phyloP scores from a whole-genome alignment of 2,888 invertebrate genomes.

The Nasonia oneida region DNA sequence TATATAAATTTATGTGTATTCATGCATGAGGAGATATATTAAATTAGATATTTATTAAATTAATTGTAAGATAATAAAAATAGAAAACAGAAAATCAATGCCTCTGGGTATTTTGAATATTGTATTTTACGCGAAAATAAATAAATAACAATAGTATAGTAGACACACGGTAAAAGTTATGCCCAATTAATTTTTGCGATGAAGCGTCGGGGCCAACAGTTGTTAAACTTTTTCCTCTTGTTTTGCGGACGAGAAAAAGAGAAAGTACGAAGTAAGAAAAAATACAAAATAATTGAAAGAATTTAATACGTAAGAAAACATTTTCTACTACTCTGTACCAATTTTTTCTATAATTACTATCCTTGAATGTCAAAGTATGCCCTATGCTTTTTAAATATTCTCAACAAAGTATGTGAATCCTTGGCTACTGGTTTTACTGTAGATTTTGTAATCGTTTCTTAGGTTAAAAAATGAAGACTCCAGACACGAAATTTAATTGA shows the following conservation, averaged over 20 bases:
- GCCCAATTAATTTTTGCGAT: background rate
- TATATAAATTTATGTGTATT: slow-evolving; percentile 34
- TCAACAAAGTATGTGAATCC: background rate
- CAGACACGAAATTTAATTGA: background rate
- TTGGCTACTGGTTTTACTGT: background rate
- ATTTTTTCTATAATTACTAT: slow-evolving; percentile 7
- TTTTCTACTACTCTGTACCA: slow-evolving; percentile 14
- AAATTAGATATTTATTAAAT: slow-evolving; percentile 10
- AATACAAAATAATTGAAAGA: background rate
- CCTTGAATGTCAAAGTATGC: background rate
- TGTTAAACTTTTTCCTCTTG: background rate
- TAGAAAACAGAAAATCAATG: slow-evolving; percentile 42
- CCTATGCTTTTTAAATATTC: background rate
- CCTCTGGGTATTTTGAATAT: slow-evolving; percentile 43
- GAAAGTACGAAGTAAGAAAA: background rate
- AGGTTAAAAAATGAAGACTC: slow-evolving; percentile 1
- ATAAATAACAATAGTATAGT: background rate
- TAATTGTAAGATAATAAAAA: slow-evolving; percentile 30
- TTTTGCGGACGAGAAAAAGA: background rate
- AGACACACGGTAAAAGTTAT: background rate
- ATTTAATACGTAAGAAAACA: background rate
- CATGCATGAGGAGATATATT: slow-evolving; percentile 13
- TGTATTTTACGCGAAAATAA: background rate
- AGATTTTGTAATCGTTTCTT: slow-evolving; percentile 3
- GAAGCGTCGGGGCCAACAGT: slow-evolving; percentile 18